phyloP scores from a whole-genome alignment of 2,113 vertebrate species.

The Melanocharis versteri region DNA sequence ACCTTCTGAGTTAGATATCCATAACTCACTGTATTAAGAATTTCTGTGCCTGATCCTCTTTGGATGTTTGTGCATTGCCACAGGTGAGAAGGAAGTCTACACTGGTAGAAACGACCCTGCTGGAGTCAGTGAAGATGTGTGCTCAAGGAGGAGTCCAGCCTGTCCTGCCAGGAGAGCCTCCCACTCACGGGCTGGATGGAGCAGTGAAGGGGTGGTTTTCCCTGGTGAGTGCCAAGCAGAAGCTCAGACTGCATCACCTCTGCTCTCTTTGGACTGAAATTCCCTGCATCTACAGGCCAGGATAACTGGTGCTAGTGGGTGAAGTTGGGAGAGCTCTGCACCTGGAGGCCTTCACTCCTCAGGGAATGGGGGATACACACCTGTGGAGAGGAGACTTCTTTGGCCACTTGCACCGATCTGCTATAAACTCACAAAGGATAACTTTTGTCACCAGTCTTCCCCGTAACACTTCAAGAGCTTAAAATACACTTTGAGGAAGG shows the following conservation, averaged over 20 bases:
- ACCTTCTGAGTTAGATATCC: not conserved
- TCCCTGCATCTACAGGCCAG: not conserved
- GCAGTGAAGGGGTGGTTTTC: not conserved
- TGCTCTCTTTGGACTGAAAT: not conserved
- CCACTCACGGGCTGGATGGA: not conserved
- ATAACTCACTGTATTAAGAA: not conserved
- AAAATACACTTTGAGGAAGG: constrained; percentile 58
- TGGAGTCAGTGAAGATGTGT: not conserved
- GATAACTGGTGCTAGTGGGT: not conserved
- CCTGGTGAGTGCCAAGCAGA: not conserved
- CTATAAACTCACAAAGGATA: constrained; percentile 41
- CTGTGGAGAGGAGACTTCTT: not conserved
- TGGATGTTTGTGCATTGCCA: not conserved
- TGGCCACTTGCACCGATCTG: not conserved
- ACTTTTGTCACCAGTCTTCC: constrained; percentile 40
- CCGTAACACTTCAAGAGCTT: constrained; percentile 60
- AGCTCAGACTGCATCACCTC: not conserved
- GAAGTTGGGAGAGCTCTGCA: not conserved
- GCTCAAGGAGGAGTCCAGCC: not conserved
- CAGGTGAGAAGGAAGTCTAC: not conserved
- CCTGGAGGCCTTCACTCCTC: not conserved
- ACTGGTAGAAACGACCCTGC: not conserved
- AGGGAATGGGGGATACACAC: not conserved
- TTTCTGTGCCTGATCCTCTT: not conserved
- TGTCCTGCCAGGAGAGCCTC: not conserved